Conservation (phyloP, 2,113 vertebrate genomes). For the Bujurquina vittata region DNA sequence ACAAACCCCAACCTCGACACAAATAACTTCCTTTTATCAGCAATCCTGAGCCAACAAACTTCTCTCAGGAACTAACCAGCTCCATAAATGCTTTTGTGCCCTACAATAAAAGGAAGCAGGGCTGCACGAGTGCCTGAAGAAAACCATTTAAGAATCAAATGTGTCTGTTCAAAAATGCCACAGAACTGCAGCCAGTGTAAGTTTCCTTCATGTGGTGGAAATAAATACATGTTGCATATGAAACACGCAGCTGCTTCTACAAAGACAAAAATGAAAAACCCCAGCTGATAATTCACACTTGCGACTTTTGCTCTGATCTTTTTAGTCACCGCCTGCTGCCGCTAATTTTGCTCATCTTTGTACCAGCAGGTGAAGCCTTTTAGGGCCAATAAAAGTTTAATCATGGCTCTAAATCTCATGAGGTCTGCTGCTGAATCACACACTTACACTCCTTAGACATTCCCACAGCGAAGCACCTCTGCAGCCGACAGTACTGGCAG, state of each 20-base stretch:
- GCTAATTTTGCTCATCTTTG: background rate
- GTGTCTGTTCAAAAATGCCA: too few relatives aligned
- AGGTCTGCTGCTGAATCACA: background rate
- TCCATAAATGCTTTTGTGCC: rapidly evolving
- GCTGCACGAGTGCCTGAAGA: background rate
- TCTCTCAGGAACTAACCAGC: background rate
- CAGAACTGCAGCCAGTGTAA: too few relatives aligned
- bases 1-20: background rate
- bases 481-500: conserved; percentile 95
- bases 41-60: background rate
- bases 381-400: background rate
- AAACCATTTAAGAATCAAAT: too few relatives aligned
- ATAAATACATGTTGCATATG: background rate
- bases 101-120: background rate
- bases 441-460: conserved; percentile 97
- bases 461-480: conserved; percentile 94
- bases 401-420: background rate
- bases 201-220: background rate
- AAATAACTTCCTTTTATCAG: background rate
- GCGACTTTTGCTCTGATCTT: background rate
- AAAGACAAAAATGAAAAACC: background rate
- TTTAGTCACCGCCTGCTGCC: background rate
- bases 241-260: background rate
- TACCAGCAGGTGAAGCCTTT: background rate
- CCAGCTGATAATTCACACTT: background rate